Evolutionary conservation across 2,113 vertebrate species (phyloP).

Genomic region (Uria aalge): DNA sequence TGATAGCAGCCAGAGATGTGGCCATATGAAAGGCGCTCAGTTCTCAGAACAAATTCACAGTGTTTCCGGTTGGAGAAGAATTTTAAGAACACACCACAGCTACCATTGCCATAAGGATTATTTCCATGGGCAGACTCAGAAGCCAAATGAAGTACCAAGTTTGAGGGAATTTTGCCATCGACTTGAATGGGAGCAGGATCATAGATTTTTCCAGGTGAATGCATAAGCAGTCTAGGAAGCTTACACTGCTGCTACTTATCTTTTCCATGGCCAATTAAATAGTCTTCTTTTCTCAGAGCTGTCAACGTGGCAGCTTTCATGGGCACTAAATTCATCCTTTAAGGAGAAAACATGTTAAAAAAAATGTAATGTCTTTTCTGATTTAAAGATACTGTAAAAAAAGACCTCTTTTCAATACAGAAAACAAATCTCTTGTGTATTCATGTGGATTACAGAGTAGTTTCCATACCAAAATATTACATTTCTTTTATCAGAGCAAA

Average conservation of each 20-base stretch:
- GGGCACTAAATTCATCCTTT: constrained; percentile 41
- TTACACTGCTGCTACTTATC: background rate
- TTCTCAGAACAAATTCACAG: background rate
- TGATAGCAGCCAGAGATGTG: background rate
- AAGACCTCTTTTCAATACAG: constrained; percentile 37
- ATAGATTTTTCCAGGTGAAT: constrained; percentile 25
- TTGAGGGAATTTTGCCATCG: background rate
- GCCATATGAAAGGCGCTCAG: background rate
- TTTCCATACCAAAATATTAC: constrained; percentile 67
- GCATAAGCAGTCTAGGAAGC: background rate
- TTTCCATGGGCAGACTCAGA: background rate
- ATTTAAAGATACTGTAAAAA: constrained; percentile 59
- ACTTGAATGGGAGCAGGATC: background rate
- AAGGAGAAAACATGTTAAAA: constrained; percentile 17
- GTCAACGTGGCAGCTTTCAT: constrained; percentile 23
- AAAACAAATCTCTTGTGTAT: constrained; percentile 65
- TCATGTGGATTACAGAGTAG: constrained; percentile 57
- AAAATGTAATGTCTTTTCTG: constrained; percentile 33
- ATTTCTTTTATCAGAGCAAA: constrained; percentile 72
- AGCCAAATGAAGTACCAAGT: background rate
- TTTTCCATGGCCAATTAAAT: constrained; percentile 55
- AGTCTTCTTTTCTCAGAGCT: constrained; percentile 42
- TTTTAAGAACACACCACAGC: background rate
- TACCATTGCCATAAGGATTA: background rate
- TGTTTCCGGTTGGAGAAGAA: background rate